Conservation (phyloP, 2,113 vertebrate species). For the Catharus minimus region DNA sequence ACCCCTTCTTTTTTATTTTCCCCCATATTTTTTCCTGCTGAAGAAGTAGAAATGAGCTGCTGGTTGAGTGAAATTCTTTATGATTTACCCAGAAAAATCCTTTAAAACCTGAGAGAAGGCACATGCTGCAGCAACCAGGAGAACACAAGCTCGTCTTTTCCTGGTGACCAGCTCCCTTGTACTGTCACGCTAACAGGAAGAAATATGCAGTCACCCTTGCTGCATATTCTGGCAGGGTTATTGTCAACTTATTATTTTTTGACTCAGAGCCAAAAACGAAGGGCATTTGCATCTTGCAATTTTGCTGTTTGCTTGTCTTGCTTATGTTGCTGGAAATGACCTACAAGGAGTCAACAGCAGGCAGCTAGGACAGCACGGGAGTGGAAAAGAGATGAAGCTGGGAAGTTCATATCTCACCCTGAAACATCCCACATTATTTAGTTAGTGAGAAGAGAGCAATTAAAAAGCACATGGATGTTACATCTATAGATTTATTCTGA, state of each 20-base stretch:
- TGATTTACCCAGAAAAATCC: slow-evolving; percentile 7
- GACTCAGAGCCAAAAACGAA: slow-evolving; percentile 53
- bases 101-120: background rate
- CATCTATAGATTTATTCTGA: slow-evolving; percentile 7
- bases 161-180: background rate
- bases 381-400: slow-evolving; percentile 17
- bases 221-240: slow-evolving; percentile 58
- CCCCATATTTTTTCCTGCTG: background rate
- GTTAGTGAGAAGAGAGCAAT: background rate
- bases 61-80: background rate
- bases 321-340: slow-evolving; percentile 55
- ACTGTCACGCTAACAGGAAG: slow-evolving; percentile 9
- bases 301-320: slow-evolving; percentile 61
- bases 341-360: slow-evolving; percentile 57
- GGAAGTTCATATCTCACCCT: slow-evolving; percentile 4
- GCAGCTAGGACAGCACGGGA: background rate
- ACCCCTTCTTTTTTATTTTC: background rate
- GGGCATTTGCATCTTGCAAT: slow-evolving; percentile 67
- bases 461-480: background rate
- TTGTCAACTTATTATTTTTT: slow-evolving; percentile 62
- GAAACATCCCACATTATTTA: background rate
- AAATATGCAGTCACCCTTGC: slow-evolving; percentile 56
- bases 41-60: background rate
- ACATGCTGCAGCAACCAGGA: background rate
- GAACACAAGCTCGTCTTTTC: background rate